These are phyloP conservation scores for Pseudolaguvia tuberculata DNA, from an alignment of 2,113 vertebrate species.

Conservation along the genomic window DNA sequence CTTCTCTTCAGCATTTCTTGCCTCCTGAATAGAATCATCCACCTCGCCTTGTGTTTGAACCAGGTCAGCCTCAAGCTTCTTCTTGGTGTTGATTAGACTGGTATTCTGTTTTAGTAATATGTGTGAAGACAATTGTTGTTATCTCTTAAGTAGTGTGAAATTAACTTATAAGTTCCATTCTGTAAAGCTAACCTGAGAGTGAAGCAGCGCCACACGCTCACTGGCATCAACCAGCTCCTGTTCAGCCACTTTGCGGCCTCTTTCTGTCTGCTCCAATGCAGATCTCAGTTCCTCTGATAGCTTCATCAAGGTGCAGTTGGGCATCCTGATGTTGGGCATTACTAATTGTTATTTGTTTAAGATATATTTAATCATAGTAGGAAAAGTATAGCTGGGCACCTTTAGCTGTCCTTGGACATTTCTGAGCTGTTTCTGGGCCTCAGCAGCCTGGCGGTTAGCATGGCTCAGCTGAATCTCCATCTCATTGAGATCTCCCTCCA, in stretches of 20 bases:
- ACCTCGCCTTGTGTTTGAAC: constrained; percentile 38
- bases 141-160: background rate
- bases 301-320: constrained; percentile 81
- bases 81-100: no score
- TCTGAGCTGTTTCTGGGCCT: no score
- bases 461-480: constrained; percentile 58
- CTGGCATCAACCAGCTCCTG: constrained; percentile 56
- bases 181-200: constrained; percentile 69
- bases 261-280: no score
- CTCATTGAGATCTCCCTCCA: constrained; percentile 64
- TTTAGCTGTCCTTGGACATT: no score
- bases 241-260: constrained; percentile 65
- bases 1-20: constrained; percentile 39
- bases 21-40: constrained; percentile 30
- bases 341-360: no score
- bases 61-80: constrained; percentile 38
- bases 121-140: background rate
- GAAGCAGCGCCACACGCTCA: constrained; percentile 69
- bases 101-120: constrained; percentile 24
- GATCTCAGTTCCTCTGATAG: constrained; percentile 63
- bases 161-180: no score
- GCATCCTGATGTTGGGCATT: no score
- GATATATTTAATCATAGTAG: no score
- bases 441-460: constrained; percentile 62
- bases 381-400: no score